phyloP scores from a whole-genome alignment of 1,140 invertebrate genomes.

The Drosophila ogumai region DNA sequence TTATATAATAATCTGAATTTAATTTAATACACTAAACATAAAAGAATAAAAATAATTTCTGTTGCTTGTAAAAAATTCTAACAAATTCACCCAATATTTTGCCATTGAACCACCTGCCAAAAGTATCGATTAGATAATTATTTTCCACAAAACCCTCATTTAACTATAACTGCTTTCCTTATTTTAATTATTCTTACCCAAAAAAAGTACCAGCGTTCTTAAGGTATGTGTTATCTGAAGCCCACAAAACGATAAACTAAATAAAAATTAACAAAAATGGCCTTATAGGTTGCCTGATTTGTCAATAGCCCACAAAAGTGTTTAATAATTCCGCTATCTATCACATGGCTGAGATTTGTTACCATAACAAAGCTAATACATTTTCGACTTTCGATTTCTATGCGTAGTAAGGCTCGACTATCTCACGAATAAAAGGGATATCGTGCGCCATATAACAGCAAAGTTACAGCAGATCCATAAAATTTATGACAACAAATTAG shows the following conservation, averaged over 20 bases:
- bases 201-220: background rate
- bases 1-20: background rate
- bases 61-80: too few species aligned
- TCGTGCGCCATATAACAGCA: slow-evolving; percentile 19
- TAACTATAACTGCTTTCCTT: too few species aligned
- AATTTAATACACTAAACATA: background rate
- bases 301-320: slow-evolving; percentile 9
- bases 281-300: background rate
- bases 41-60: background rate
- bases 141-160: background rate
- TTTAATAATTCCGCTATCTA: slow-evolving; percentile 1
- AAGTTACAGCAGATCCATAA: slow-evolving; percentile 61
- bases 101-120: background rate
- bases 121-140: background rate
- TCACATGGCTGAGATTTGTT: slow-evolving; percentile 21
- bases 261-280: background rate
- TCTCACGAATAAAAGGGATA: slow-evolving; percentile 17
- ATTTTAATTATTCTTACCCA: background rate
- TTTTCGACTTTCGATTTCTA: background rate
- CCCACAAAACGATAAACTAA: slow-evolving; percentile 2
- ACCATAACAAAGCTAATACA: slow-evolving; percentile 14
- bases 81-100: background rate
- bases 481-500: slow-evolving; percentile 69
- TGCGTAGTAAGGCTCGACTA: background rate
- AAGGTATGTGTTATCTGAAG: background rate